phyloP scores from a whole-genome alignment of 1,140 invertebrate species.

The Ceratosolen fusciceps region DNA sequence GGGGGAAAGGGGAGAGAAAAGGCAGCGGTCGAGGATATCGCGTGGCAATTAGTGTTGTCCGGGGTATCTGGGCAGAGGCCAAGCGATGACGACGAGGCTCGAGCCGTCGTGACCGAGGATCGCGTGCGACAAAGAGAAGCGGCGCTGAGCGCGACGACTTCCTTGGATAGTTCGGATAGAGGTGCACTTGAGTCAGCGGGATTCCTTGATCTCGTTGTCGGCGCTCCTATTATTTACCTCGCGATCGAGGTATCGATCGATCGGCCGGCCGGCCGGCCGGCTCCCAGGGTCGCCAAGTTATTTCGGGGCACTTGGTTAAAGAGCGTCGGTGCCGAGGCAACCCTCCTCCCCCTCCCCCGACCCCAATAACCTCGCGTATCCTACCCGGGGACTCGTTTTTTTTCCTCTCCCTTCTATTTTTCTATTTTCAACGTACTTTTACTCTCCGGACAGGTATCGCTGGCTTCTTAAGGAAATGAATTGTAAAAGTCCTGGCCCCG shows the following conservation, averaged over 20 bases:
- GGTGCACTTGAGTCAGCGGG: neutral
- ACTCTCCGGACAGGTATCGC: neutral
- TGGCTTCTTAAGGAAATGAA: neutral
- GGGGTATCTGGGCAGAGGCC: conserved; percentile 58
- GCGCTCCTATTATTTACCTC: no score
- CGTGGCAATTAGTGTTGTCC: no score
- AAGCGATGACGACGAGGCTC: conserved; percentile 64
- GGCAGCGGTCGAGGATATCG: neutral
- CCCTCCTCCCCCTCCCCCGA: no score
- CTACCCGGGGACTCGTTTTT: no score
- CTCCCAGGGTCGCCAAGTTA: no score
- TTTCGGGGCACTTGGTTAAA: no score
- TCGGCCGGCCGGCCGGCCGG: neutral
- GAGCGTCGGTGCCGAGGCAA: no score
- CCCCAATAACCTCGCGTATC: no score
- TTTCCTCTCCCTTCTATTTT: neutral
- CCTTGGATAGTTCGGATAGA: neutral
- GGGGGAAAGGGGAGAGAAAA: neutral
- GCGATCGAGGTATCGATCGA: neutral
- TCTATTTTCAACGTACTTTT: neutral
- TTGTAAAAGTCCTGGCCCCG: neutral
- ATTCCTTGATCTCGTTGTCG: conserved; percentile 41
- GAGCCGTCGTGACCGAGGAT: neutral
- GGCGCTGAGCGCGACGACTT: neutral
- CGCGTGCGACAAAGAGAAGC: conserved; percentile 49